Evolutionary conservation across 2,888 invertebrate species (phyloP), one percentile per base, ranked within the genome.

Genomic region (Platynereis dumerilii): DNA sequence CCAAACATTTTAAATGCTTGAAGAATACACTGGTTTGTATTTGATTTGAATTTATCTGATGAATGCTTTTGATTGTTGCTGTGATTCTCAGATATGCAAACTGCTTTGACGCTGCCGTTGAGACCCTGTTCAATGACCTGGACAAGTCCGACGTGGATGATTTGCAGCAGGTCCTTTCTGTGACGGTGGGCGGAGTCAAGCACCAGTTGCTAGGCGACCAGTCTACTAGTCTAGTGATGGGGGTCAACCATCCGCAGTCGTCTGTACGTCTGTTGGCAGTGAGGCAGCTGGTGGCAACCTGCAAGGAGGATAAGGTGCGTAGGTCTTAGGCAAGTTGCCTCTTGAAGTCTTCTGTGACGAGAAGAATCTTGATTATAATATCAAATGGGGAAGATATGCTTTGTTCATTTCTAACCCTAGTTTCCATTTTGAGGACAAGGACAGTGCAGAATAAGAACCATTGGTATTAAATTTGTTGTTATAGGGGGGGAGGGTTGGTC

Each of bases 211-310:
- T n/a, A 5, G n/a, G 22, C n/a, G 77, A 80, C 65, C 70, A 64
- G 15, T 71, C 73, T 0, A 86, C 76, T 1, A 77, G 74, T 48
- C 85, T 91, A 0, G 89, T 90, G 74, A 88, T 91, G 77, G 90
- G 90, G 71, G 83, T 94, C 0, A 91, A 92, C 75, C 92, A 94
- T 81, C 86, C 89, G 0, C 90, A 88, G 74, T 82, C 89, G 0
- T 84, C 87, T 56, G 86, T 91, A 60, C 87, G 94, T 70, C 84
- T 88, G 1, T 86, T 88, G 75, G 92, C 92, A 0, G 85, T 93
- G 0, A 86, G 88, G 71, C 88, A 88, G 69, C 84, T 94, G 12
- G 83, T 88, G 73, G 80, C 24, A 68, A 86, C 88, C 58, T 70
- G 22, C 57, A 71, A 42, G 64, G n/a, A n/a, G n/a, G n/a, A n/a